Evolutionary conservation across 2,797 vertebrate genomes (phyloP), one percentile per base, ranked within the genome.

Genomic region (Lophius americanus): DNA sequence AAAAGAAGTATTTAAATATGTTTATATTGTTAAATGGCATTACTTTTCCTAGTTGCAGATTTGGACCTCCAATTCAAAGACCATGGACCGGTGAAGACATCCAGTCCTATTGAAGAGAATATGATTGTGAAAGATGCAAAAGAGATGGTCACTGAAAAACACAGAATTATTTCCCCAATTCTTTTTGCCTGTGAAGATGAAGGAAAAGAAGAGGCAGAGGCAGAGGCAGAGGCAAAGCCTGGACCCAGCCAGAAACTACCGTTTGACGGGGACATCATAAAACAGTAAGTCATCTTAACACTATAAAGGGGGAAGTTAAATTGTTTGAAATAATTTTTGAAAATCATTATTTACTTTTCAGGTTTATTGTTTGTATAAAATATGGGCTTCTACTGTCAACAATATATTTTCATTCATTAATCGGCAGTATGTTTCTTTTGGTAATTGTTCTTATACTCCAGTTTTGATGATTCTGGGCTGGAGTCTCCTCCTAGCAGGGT

Each of bases 31-130:
- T 59, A 3, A 67, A 36, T 2, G 2, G 3, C 35, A 36, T 2
- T 39, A 0, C 3, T 59, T 67, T 62, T 68, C 9, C 35, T 37
- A 62, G 13, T 60, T 75, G 33, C 59, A 87, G 83, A 81, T 65
- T 66, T 68, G 53, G 75, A 82, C 13, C 48, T 64, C 36, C 70
- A 60, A 2, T 87, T 90, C 46, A 61, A 85, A 81, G 56, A 32
- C 0, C 77, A 78, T 5, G 46, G 38, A 23, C 90, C 90, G 5
- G 59, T 90, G 32, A 90, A 89, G 59, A 94, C 91, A 0, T 94
- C 93, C 46, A 94, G 91, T 51, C 93, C 92, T 2, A 88, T 90
- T 68, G 75, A 80, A 41, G 33, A 48, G 9, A 70, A 43, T 10
- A 4, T 2, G 6, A 64, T 2, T 38, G 55, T 8, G 7, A 48